These are phyloP conservation scores for Eupithecia pulchellata DNA, from an alignment of 2,888 invertebrate genomes.

Conservation along the genomic window DNA sequence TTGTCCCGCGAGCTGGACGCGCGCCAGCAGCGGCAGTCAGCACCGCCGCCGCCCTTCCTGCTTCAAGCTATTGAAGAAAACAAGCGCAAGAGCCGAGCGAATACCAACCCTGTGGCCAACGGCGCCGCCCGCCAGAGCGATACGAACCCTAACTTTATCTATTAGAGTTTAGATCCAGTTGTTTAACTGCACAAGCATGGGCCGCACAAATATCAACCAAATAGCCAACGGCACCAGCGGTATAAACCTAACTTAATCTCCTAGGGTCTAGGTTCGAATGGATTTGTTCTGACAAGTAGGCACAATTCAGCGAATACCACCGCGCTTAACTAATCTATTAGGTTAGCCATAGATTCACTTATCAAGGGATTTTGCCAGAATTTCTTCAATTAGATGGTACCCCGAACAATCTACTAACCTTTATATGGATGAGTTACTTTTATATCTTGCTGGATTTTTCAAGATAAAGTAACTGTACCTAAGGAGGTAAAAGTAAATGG, in stretches of 20 bases:
- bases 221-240: background rate
- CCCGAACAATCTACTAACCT: background rate
- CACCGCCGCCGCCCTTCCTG: constrained; percentile 77
- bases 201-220: constrained; percentile 47
- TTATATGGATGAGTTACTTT: background rate
- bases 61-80: constrained; percentile 77
- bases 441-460: background rate
- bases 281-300: background rate
- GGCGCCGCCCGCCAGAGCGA: constrained; percentile 69
- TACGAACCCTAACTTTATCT: constrained; percentile 78
- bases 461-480: background rate
- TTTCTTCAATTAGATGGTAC: background rate
- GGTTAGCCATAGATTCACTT: background rate
- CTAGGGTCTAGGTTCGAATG: constrained; percentile 44
- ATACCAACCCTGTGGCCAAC: constrained; percentile 64
- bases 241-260: constrained; percentile 78
- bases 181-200: constrained; percentile 73
- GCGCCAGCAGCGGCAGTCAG: constrained; percentile 60
- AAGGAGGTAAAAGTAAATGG: background rate
- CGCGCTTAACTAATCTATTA: background rate
- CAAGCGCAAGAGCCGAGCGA: constrained; percentile 61
- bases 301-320: background rate
- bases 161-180: constrained; percentile 50
- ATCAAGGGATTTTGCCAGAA: background rate
- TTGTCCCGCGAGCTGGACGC: constrained; percentile 70